A percentile compares a stretch with the other conserved stretches of the same genome.
Evolutionary conservation across 2,888 invertebrate genomes (phyloP).

Genomic region (Ceramica pisi): DNA sequence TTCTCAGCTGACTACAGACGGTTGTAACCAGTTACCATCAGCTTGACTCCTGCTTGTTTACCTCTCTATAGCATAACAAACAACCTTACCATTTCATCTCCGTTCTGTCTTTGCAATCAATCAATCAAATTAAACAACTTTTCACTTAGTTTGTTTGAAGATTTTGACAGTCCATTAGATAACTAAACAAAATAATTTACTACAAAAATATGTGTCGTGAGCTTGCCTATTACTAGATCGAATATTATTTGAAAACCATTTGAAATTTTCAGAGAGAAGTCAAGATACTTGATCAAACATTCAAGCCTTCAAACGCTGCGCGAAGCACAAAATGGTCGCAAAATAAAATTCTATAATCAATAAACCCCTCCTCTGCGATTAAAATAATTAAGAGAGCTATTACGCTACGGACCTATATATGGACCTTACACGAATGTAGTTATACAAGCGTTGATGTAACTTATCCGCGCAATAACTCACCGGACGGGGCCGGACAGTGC

Average conservation of each 20-base stretch:
- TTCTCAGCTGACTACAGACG: too few relatives aligned
- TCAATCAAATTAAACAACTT: constrained; percentile 3
- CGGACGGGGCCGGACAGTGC: constrained; percentile 48
- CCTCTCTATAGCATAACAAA: too few relatives aligned
- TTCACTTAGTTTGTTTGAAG: neutral
- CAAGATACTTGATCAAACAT: neutral
- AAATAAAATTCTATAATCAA: constrained; percentile 1
- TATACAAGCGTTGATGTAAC: constrained; percentile 60
- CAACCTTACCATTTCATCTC: neutral
- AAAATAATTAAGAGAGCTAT: constrained; percentile 51
- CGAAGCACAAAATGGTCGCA: neutral
- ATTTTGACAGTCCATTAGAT: neutral
- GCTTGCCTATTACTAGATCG: neutral
- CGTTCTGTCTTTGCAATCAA: neutral
- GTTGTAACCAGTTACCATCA: too few relatives aligned
- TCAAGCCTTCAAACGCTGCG: neutral
- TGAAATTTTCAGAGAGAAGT: neutral
- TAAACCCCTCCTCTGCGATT: neutral
- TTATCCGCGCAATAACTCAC: constrained; percentile 70
- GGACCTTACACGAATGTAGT: constrained; percentile 48
- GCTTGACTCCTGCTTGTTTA: too few relatives aligned
- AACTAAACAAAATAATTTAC: neutral
- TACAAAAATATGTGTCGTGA: neutral
- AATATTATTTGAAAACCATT: neutral
- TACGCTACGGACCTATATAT: constrained; percentile 31